Conservation (phyloP, 92 coral and sea anemone genomes). For the Porites lobata region DNA sequence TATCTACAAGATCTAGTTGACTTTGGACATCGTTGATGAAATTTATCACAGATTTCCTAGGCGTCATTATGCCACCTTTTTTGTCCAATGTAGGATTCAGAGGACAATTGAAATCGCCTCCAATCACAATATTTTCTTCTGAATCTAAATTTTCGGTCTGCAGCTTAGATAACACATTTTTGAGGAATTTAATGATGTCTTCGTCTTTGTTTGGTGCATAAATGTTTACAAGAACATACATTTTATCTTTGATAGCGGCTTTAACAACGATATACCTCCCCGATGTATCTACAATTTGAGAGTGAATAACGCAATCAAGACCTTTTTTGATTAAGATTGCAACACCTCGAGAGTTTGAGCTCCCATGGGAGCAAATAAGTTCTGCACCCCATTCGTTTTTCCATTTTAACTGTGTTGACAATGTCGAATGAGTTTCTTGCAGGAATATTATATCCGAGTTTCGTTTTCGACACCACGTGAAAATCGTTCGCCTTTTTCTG, state of each 20-base stretch:
- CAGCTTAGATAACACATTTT: background rate
- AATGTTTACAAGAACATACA: conserved; percentile 1
- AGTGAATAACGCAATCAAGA: background rate
- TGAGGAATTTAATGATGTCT: background rate
- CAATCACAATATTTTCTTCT: background rate
- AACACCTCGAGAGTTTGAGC: conserved; percentile 41
- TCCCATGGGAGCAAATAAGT: background rate
- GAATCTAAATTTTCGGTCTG: background rate
- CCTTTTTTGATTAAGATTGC: conserved; percentile 10
- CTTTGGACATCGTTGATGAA: conserved; percentile 1
- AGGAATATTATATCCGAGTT: too few species aligned
- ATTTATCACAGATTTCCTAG: conserved; percentile 35
- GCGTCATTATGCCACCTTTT: conserved; percentile 33
- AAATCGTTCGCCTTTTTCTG: background rate
- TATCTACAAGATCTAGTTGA: background rate
- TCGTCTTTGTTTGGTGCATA: conserved; percentile 50
- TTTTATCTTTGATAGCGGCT: conserved; percentile 16
- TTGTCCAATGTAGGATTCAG: conserved; percentile 23
- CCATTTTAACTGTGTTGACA: conserved; percentile 5
- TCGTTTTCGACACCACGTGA: too few species aligned
- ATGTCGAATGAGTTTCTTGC: too few species aligned
- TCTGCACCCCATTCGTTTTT: too few species aligned
- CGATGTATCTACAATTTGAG: conserved; percentile 8
- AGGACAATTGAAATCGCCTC: too few species aligned
- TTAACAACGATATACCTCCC: conserved; percentile 22